Base-by-base conservation (phyloP, 2,888 invertebrate genomes). In the Microctonus aethiopoides region DNA sequence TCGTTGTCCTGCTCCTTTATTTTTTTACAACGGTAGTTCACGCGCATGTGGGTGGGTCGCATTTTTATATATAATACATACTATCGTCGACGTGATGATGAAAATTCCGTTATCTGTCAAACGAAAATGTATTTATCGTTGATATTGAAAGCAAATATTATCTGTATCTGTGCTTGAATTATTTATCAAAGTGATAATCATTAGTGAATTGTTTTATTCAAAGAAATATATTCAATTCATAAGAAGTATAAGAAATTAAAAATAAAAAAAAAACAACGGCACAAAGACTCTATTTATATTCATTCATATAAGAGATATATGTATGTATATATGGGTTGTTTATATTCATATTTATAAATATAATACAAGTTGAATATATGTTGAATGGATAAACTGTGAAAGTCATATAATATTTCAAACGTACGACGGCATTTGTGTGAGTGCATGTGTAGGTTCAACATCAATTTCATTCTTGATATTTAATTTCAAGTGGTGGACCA, bases 11-110 rank as follows among this genome's bases (percentile, higher is more conserved):
- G 39, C n/a, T 56, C 46, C 22, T 60, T 24, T 39, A 46, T 24
- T 52, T 64, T 11, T 7, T n/a, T 54, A 39, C 11, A 46, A 36
- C 54, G 24, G 32, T 34, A 52, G 60, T 67, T 63, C 56, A 29
- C 66, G 61, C 67, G 69, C 57, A 72, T 70, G 71, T 71, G 71
- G 72, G 71, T 71, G 74, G 72, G 71, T 74, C 74, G 10, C 46
- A 13, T 60, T 41, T 34, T 6, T 13, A 29, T 56, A 6, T 56
- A 29, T 32, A 13, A 29, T 32, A 13, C 6, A 41, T 56, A n/a
- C 39, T n/a, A n/a, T n/a, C n/a, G n/a, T 26, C 11, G 7, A 41
- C n/a, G 13, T n/a, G n/a, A 20, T 11, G 24, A 34, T 24, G 13
- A 34, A 34, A 20, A 36, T 13, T 54, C 39, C 26, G 4, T 46